Evolutionary conservation across 2,888 invertebrate species (phyloP).

Genomic region (Drosophila trichaetosa): DNA sequence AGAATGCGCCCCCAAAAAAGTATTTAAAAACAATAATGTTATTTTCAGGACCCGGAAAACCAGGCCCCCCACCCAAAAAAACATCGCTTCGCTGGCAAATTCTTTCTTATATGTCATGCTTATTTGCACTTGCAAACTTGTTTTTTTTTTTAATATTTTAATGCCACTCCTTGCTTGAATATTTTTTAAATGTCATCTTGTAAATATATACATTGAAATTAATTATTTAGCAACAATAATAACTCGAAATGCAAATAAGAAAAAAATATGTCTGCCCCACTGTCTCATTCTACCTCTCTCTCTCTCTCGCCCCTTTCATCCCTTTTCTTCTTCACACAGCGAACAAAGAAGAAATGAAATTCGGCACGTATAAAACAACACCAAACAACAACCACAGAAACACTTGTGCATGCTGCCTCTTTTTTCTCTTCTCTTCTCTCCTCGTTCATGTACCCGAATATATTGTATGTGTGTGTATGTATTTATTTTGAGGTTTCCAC

Average conservation of each 20-base stretch:
- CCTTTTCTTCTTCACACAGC: constrained; percentile 36
- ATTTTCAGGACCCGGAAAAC: constrained; percentile 63
- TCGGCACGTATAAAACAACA: constrained; percentile 37
- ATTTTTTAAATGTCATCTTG: constrained; percentile 23
- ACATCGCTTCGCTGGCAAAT: background rate
- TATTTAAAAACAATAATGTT: constrained; percentile 38
- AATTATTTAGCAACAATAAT: constrained; percentile 48
- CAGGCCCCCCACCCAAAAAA: constrained; percentile 3
- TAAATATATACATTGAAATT: constrained; percentile 46
- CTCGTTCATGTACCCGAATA: constrained; percentile 32
- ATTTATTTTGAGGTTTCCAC: constrained; percentile 68
- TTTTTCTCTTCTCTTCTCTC: constrained; percentile 20
- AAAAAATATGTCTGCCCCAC: constrained; percentile 26
- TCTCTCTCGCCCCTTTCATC: background rate
- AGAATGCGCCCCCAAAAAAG: constrained; percentile 16
- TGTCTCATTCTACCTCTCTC: background rate
- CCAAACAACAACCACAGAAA: constrained; percentile 29
- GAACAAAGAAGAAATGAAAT: constrained; percentile 62
- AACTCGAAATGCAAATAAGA: constrained; percentile 43
- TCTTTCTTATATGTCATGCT: constrained; percentile 16
- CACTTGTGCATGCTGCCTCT: constrained; percentile 63
- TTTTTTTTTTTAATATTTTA: constrained; percentile 38
- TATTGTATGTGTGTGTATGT: constrained; percentile 18
- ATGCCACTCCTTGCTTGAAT: constrained; percentile 35
- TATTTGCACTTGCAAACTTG: constrained; percentile 44